Evolutionary conservation across 2,888 invertebrate species (phyloP), one percentile per base, ranked within the genome.

Genomic region (Morpho achilles): DNA sequence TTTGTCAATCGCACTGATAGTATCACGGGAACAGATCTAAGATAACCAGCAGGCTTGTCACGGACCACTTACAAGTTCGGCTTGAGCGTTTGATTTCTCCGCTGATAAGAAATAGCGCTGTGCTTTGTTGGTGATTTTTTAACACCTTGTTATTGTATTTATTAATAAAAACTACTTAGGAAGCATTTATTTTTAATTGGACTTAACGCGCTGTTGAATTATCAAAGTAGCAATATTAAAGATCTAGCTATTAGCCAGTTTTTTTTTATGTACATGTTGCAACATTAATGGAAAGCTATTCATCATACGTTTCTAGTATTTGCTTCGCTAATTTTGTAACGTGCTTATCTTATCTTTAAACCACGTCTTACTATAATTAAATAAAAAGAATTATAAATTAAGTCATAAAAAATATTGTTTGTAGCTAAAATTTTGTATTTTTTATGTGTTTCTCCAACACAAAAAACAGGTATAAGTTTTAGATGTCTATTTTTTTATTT

Each of bases 1-100:
- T 88, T 87, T 88, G 88, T 87, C 87, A 85, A 87, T 80, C 77
- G 68, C 63, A 70, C 75, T 85, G 87, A 87, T 88, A 82, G 79
- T 80, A 71, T 68, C 72, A 75, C 74, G 70, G 75, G 76, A 76
- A 71, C 73, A 77, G 82, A 84, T 82, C 72, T 65, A 62, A 70
- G 85, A 84, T 84, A 82, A 75, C 70, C 64, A 66, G 66, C 68
- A 73, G 53, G 56, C 56, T 52, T 56, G 64, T 61, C 62, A 63
- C 61, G 63, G 61, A 42, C 59, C 49, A 58, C 60, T 50, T 60
- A 58, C 51, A 55, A 64, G 47, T 56, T 56, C 43, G n/a, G 46
- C 53, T 51, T 43, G 40, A 50, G 43, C 10, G 41, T 57, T 58
- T 51, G 53, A 53, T 53, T 53, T n/a, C 45, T 45, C 7, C 22